Conservation (phyloP, 1,140 invertebrate species). For the Bombus soroeensis region DNA sequence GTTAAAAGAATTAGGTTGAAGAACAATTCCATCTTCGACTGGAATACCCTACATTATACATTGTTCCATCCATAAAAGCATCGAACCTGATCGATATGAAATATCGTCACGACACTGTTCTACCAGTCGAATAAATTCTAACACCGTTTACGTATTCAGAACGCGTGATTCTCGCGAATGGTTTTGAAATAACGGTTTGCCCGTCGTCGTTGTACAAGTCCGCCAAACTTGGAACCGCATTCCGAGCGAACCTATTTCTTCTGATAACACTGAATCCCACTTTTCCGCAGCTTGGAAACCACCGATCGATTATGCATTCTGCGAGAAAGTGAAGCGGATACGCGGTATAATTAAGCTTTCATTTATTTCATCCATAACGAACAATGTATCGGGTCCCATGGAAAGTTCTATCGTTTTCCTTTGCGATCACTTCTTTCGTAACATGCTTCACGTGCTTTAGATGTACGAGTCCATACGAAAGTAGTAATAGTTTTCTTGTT, state of each 20-base stretch:
- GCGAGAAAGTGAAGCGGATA: slow-evolving; percentile 53
- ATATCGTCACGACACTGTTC: not conserved
- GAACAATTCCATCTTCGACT: no score
- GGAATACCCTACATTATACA: no score
- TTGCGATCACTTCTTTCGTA: not conserved
- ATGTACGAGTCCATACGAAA: no score
- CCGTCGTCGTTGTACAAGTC: not conserved
- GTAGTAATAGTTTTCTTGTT: no score
- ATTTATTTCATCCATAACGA: not conserved
- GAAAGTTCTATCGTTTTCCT: not conserved
- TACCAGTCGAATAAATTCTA: slow-evolving; percentile 52
- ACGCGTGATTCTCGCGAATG: slow-evolving; percentile 49
- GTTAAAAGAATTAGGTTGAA: not conserved
- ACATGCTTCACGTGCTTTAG: not conserved
- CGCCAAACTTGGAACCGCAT: slow-evolving; percentile 1
- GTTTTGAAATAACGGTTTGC: slow-evolving; percentile 55
- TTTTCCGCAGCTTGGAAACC: not conserved
- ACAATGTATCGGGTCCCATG: not conserved
- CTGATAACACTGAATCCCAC: not conserved
- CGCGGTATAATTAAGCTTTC: not conserved
- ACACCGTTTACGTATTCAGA: slow-evolving; percentile 53
- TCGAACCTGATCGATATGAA: slow-evolving; percentile 27
- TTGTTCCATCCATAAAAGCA: not conserved
- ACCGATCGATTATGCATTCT: slow-evolving; percentile 34
- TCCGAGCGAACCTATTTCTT: slow-evolving; percentile 35